Evolutionary conservation across 1,140 invertebrate species (phyloP), one percentile per base, ranked within the genome.

Genomic region (Pogonus chalceus): DNA sequence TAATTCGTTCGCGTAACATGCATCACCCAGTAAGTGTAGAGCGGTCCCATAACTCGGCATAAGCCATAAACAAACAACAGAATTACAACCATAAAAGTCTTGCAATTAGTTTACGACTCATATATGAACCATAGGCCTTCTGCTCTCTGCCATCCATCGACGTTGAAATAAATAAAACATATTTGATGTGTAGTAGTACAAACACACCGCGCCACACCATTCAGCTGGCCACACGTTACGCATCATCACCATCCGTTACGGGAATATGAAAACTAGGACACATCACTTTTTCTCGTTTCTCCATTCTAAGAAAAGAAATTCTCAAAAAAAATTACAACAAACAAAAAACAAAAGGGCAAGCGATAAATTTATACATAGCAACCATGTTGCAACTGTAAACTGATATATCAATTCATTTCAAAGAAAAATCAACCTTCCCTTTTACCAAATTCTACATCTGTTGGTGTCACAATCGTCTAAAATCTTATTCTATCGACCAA

Each of bases 381-480:
- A 43, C 37, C 37, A 43, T 43, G 37, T 43, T 43, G 37, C 37
- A 16, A 4, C n/a, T n/a, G n/a, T n/a, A n/a, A n/a, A n/a, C n/a
- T n/a, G n/a, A n/a, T n/a, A n/a, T n/a, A n/a, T n/a, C n/a, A n/a
- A n/a, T n/a, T n/a, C n/a, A n/a, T n/a, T n/a, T n/a, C n/a, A n/a
- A n/a, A n/a, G n/a, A n/a, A n/a, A n/a, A 31, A 31, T 31, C 26
- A 31, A 4, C 26, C 14, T 7, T 7, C 4, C 26, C 4, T 7
- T 14, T 7, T 31, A 31, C 4, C 14, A 7, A 31, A 31, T 31
- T 14, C 26, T 31, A 31, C 14, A 31, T 14, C 26, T n/a, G 14
- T 31, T 7, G 14, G 26, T 4, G 26, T 14, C 4, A 14, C 4
- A 31, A 31, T 31, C 26, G 26, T 7, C 26, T 31, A 4, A 7